These are phyloP conservation scores for Coregonus suidteri DNA, from an alignment of 2,797 vertebrate species.

Conservation along the genomic window DNA sequence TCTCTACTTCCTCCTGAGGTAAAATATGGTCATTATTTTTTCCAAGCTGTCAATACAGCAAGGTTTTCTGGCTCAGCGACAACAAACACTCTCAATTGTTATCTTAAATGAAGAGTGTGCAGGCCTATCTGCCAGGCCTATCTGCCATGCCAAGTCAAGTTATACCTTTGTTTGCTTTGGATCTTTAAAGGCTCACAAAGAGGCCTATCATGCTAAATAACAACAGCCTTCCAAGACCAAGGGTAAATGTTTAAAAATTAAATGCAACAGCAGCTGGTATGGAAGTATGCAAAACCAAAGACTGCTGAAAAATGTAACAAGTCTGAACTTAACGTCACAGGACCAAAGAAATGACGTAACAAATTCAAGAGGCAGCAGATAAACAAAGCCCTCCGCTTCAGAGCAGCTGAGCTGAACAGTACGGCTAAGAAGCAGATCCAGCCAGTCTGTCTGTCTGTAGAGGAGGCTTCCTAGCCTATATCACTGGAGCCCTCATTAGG, in stretches of 20 bases:
- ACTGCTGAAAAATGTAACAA: constrained; percentile 61
- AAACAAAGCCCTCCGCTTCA: constrained; percentile 25
- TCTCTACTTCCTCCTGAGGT: background rate
- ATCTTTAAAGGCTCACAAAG: background rate
- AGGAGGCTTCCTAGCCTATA: background rate
- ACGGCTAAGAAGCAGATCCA: background rate
- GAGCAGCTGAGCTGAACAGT: constrained; percentile 36
- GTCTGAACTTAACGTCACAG: constrained; percentile 58
- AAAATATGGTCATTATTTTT: constrained; percentile 6
- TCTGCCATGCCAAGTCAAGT: background rate
- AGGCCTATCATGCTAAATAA: constrained; percentile 32
- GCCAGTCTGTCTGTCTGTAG: background rate
- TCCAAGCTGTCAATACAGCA: constrained; percentile 1
- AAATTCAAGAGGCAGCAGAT: constrained; percentile 50
- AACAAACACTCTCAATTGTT: background rate
- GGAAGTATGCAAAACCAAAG: constrained; percentile 47
- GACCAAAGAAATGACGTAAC: constrained; percentile 58
- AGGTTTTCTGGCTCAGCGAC: constrained; percentile 12
- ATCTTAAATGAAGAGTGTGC: constrained; percentile 1
- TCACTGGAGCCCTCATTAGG: background rate
- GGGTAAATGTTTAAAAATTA: constrained; percentile 57
- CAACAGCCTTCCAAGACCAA: constrained; percentile 44
- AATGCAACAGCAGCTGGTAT: constrained; percentile 51
- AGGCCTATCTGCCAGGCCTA: background rate
- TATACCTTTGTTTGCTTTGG: constrained; percentile 4